Conservation (phyloP, 2,888 invertebrate species). For the Acrocera orbiculus region DNA sequence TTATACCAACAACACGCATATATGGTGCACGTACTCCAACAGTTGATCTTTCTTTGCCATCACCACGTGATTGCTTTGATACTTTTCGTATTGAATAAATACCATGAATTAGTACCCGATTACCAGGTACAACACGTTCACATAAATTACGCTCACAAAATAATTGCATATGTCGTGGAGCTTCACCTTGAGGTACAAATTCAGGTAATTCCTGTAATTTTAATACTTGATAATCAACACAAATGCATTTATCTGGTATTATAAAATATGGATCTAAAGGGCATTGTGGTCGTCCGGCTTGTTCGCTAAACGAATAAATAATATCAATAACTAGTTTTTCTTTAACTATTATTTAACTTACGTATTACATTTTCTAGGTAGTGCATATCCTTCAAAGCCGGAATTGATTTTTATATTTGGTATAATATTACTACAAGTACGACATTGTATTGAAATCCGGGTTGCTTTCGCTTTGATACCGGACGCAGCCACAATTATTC, state of each 20-base stretch:
- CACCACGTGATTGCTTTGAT: conserved; percentile 44
- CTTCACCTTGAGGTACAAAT: conserved; percentile 79
- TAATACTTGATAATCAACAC: conserved; percentile 95
- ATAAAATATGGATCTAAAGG: conserved; percentile 97
- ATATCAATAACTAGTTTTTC: neutral
- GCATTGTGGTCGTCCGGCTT: conserved; percentile 81
- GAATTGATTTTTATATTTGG: conserved; percentile 82
- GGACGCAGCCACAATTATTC: conserved; percentile 87
- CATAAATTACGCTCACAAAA: conserved; percentile 86
- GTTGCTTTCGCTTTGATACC: conserved; percentile 92
- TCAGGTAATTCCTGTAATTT: conserved; percentile 95
- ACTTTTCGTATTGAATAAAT: conserved; percentile 90
- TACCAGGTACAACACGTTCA: conserved; percentile 91
- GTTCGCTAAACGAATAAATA: conserved; percentile 46
- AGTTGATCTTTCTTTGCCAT: conserved; percentile 56
- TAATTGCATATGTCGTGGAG: conserved; percentile 88
- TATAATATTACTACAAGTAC: conserved; percentile 77
- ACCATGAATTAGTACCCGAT: conserved; percentile 80
- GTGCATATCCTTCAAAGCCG: conserved; percentile 86
- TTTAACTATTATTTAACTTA: conserved; percentile 34
- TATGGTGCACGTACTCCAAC: conserved; percentile 91
- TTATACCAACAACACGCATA: conserved; percentile 82
- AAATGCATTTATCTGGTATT: conserved; percentile 91
- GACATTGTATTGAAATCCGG: conserved; percentile 86
- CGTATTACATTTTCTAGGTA: conserved; percentile 90